A percentile compares a stretch with the other conserved stretches of the same genome.
These are phyloP conservation scores for Acleris holmiana DNA, from an alignment of 2,888 invertebrate species.

Conservation along the genomic window DNA sequence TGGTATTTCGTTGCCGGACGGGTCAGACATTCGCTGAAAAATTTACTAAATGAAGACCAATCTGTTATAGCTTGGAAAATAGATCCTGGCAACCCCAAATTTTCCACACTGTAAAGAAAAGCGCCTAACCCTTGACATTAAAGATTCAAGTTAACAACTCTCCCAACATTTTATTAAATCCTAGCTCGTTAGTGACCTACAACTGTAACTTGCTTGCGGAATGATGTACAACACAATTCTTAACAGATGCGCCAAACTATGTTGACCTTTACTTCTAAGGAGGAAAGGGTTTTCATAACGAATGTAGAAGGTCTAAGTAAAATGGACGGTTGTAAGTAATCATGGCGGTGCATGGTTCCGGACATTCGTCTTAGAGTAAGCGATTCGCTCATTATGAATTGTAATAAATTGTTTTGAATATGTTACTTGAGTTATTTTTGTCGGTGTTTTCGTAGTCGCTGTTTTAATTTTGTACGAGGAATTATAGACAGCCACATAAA, in stretches of 20 bases:
- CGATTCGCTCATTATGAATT: slow-evolving; percentile 38
- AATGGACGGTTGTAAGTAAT: slow-evolving; percentile 20
- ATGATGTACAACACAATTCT: slow-evolving; percentile 28
- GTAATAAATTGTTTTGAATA: slow-evolving; percentile 36
- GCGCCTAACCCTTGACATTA: not conserved
- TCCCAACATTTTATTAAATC: not conserved
- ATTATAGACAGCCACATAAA: not conserved
- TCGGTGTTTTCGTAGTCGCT: not conserved
- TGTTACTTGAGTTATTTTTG: slow-evolving; percentile 7
- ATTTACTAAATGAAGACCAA: no score
- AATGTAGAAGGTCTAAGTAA: slow-evolving; percentile 5
- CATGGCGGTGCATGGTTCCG: slow-evolving; percentile 28
- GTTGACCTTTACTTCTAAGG: not conserved
- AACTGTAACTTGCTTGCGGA: slow-evolving; percentile 15
- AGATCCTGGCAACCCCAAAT: no score
- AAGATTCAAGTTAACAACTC: slow-evolving; percentile 3
- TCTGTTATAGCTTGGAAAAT: no score
- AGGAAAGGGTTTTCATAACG: not conserved
- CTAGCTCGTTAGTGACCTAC: slow-evolving; percentile 15
- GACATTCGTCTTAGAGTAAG: slow-evolving; percentile 36
- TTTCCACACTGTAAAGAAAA: no score
- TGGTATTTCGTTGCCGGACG: no score
- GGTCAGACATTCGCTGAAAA: no score
- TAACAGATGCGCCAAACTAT: slow-evolving; percentile 5
- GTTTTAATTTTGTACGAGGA: not conserved